A percentile compares a stretch with the other conserved stretches of the same genome.
These are phyloP conservation scores for Ormia ochracea DNA, from an alignment of 2,888 invertebrate genomes.

Conservation along the genomic window DNA sequence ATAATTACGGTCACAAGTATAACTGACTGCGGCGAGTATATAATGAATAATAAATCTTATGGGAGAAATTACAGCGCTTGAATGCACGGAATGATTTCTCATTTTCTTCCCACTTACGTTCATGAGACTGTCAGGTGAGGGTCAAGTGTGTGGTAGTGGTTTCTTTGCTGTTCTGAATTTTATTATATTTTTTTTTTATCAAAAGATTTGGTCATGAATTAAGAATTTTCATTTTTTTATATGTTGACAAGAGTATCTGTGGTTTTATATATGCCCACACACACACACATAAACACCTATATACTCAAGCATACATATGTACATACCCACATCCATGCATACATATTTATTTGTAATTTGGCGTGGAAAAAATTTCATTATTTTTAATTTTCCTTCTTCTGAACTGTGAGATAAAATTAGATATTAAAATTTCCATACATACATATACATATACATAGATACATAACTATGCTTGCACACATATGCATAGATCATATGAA, in stretches of 20 bases:
- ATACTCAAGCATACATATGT: background rate
- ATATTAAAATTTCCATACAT: no score
- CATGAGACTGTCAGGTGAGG: slow-evolving; percentile 37
- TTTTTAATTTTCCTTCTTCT: slow-evolving; percentile 16
- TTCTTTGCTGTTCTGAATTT: slow-evolving; percentile 20
- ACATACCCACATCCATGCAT: background rate
- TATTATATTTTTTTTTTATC: no score
- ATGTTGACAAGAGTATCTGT: background rate
- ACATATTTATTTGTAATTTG: background rate
- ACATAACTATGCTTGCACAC: no score
- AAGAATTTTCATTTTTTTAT: background rate
- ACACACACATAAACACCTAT: background rate
- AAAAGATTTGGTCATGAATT: background rate
- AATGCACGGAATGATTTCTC: background rate
- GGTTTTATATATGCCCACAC: background rate
- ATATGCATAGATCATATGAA: no score
- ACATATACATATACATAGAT: no score
- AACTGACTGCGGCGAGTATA: background rate
- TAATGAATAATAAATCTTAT: slow-evolving; percentile 16
- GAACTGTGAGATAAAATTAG: slow-evolving; percentile 40
- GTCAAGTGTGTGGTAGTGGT: slow-evolving; percentile 40
- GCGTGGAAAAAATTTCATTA: background rate
- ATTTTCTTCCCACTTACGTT: background rate
- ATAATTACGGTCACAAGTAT: slow-evolving; percentile 19
- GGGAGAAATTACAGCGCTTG: slow-evolving; percentile 17